These are phyloP conservation scores for Xiphorhynchus elegans DNA, from an alignment of 2,113 vertebrate species.

Conservation along the genomic window DNA sequence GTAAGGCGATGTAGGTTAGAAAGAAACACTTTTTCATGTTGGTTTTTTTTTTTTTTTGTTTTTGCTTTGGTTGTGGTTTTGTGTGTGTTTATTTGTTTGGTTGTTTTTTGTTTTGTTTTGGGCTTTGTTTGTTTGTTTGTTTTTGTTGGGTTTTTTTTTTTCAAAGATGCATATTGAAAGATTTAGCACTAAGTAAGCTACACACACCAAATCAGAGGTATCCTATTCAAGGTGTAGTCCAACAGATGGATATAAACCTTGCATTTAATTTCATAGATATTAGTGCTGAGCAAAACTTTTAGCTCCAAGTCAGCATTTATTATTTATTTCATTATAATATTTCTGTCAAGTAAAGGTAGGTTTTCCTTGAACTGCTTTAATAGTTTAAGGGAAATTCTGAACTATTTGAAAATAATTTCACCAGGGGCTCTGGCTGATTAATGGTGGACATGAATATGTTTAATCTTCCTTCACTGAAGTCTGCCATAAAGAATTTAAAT, in stretches of 20 bases:
- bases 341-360: not conserved
- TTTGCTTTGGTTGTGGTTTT: not conserved
- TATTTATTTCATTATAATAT: not conserved
- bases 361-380: not conserved
- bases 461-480: not conserved
- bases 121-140: too few species aligned
- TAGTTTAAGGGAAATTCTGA: not conserved
- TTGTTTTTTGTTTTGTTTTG: too few species aligned
- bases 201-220: not conserved
- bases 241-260: not conserved
- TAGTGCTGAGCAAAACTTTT: not conserved
- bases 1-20: not conserved
- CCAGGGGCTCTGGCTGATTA: not conserved
- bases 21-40: not conserved
- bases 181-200: not conserved
- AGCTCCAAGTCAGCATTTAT: not conserved
- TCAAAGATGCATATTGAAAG: not conserved
- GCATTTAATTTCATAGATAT: not conserved
- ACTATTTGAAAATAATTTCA: not conserved
- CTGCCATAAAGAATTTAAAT: not conserved
- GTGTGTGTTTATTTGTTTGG: too few species aligned
- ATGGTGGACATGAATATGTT: not conserved
- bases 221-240: not conserved
- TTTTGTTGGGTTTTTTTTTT: not conserved
- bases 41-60: not conserved